These are phyloP conservation scores for Chymomyza amoena DNA, from an alignment of 2,888 invertebrate genomes.

Conservation along the genomic window DNA sequence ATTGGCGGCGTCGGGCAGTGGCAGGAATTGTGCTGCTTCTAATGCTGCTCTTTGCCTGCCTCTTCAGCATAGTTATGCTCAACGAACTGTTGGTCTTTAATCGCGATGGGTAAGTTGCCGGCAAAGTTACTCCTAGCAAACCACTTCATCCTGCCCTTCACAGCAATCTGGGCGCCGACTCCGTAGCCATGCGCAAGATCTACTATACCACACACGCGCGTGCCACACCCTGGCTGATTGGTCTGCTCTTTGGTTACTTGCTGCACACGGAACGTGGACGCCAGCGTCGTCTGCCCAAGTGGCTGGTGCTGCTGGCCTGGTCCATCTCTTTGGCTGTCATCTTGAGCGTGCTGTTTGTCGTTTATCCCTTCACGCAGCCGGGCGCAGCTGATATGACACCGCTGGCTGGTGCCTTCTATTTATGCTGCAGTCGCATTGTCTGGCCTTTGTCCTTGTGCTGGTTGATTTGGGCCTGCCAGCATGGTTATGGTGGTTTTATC, in stretches of 20 bases:
- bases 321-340: slow-evolving; percentile 39
- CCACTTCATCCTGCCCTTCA: too few relatives aligned
- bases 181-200: slow-evolving; percentile 10
- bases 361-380: slow-evolving; percentile 47
- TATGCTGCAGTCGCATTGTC: slow-evolving; percentile 57
- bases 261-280: slow-evolving; percentile 46
- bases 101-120: not conserved
- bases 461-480: slow-evolving; percentile 72
- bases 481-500: slow-evolving; percentile 69
- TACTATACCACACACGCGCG: slow-evolving; percentile 65
- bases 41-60: slow-evolving; percentile 56
- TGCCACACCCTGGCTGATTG: slow-evolving; percentile 69
- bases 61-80: slow-evolving; percentile 55
- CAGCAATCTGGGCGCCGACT: slow-evolving; percentile 9
- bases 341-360: slow-evolving; percentile 43
- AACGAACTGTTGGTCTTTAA: not conserved
- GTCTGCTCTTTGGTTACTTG: slow-evolving; percentile 65
- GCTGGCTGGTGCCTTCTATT: slow-evolving; percentile 54
- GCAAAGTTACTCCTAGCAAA: not conserved
- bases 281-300: slow-evolving; percentile 35
- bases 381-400: slow-evolving; percentile 31
- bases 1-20: slow-evolving; percentile 62
- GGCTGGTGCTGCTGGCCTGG: slow-evolving; percentile 44
- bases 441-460: slow-evolving; percentile 73
- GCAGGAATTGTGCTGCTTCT: slow-evolving; percentile 49